A percentile compares a stretch with the other conserved stretches of the same genome.
phyloP scores from a whole-genome alignment of 2,888 invertebrate species.

The Erebia aethiops region DNA sequence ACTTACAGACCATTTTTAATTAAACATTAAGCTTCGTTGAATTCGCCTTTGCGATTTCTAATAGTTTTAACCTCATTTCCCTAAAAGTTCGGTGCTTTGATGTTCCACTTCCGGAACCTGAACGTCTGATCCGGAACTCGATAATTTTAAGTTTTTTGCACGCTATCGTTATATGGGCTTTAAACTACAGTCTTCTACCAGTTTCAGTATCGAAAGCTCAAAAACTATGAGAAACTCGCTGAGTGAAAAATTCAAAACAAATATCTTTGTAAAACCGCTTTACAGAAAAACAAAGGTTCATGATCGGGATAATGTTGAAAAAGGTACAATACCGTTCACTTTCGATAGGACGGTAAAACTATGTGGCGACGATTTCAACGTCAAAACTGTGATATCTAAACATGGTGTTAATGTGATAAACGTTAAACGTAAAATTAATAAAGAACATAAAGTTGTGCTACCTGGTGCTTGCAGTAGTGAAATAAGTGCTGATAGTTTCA shows the following conservation, averaged over 20 bases:
- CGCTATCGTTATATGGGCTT: slow-evolving; percentile 49
- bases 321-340: slow-evolving; percentile 48
- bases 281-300: slow-evolving; percentile 58
- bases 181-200: slow-evolving; percentile 49
- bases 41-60: slow-evolving; percentile 36
- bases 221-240: slow-evolving; percentile 43
- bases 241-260: slow-evolving; percentile 60
- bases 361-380: slow-evolving; percentile 59
- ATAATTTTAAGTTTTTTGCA: slow-evolving; percentile 53
- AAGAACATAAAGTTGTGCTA: slow-evolving; percentile 45
- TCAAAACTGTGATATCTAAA: slow-evolving; percentile 51
- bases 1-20: slow-evolving; percentile 23
- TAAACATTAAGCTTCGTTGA: slow-evolving; percentile 19
- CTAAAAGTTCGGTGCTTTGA: slow-evolving; percentile 50
- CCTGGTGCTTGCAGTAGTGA: slow-evolving; percentile 52
- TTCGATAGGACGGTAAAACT: slow-evolving; percentile 58
- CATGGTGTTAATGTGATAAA: slow-evolving; percentile 44
- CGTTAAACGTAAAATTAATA: slow-evolving; percentile 45
- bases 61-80: slow-evolving; percentile 43
- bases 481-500: slow-evolving; percentile 31
- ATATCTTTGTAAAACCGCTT: slow-evolving; percentile 66
- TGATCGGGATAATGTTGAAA: slow-evolving; percentile 47
- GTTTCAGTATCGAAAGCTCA: slow-evolving; percentile 44
- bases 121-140: slow-evolving; percentile 49
- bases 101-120: slow-evolving; percentile 53